A percentile compares a stretch with the other conserved stretches of the same genome.
These are phyloP conservation scores for Cephalopachus bancanus DNA, from an alignment of 2,797 vertebrate species.

Conservation along the genomic window DNA sequence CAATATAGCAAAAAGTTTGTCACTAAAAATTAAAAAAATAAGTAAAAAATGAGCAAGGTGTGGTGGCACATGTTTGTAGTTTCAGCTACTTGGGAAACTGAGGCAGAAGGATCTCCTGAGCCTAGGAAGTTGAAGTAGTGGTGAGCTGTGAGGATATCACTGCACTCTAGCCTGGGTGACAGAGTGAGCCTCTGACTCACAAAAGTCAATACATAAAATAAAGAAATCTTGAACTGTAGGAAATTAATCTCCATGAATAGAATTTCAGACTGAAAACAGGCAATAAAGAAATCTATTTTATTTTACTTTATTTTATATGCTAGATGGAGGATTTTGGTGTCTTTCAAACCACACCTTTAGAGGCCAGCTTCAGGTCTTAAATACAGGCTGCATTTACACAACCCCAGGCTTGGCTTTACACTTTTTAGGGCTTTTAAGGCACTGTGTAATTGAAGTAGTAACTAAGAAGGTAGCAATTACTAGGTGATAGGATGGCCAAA, in stretches of 20 bases:
- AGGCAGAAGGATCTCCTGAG: too few species aligned
- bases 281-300: background rate
- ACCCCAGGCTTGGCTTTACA: background rate
- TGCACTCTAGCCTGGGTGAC: too few species aligned
- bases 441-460: background rate
- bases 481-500: background rate
- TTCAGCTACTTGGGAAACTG: too few species aligned
- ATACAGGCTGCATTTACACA: background rate
- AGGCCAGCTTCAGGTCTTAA: background rate
- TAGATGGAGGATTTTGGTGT: background rate
- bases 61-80: too few species aligned
- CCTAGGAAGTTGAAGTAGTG: too few species aligned
- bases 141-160: too few species aligned
- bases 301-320: background rate
- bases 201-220: background rate
- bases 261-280: constrained; percentile 26
- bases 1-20: too few species aligned
- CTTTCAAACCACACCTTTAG: background rate
- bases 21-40: too few species aligned
- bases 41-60: too few species aligned
- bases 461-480: background rate
- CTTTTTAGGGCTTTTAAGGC: background rate
- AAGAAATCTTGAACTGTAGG: background rate
- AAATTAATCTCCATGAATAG: background rate
- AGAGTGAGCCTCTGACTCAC: too few species aligned